Evolutionary conservation across 1,140 invertebrate species (phyloP), one percentile per base, ranked within the genome.

Genomic region (Chymomyza costata): DNA sequence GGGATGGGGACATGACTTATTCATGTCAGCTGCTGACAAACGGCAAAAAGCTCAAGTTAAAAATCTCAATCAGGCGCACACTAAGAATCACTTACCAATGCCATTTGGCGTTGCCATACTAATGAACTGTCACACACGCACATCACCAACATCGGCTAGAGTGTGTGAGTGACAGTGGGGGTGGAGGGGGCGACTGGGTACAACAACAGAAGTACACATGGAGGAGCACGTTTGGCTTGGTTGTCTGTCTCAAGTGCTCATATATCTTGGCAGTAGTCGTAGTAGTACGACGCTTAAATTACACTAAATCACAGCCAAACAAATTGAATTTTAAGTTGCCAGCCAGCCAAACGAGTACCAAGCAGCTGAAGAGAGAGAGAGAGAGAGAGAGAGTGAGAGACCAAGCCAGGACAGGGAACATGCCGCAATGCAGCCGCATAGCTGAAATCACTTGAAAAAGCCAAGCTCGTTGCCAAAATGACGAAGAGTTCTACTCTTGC

Each of bases 321-420:
- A 76, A 76, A 76, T 76, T 76, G 70, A 76, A 76, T 76, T 76
- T 76, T 78, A 78, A 76, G 69, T 76, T 76, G 71, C 52, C 70
- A 66, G 76, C 63, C 62, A 45, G 71, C 51, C 53, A 66, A 65
- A 55, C 21, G 3, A 8, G 21, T 8, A 25, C 3, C 21, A 25
- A 8, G 21, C 21, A 25, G 21, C 3, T 8, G 3, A 3, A 25
- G 21, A 8, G 8, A 8, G 21, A 25, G 21, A 3, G 3, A 25
- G 8, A 25, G 21, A 8, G 21, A 25, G 21, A 3, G 3, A 25
- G 8, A 25, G 21, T 3, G 21, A 8, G 8, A 25, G 21, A 25
- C 21, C 3, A 25, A 25, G 21, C 3, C 21, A 5, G 21, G 21
- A 8, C 3, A 25, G 21, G 21, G 21, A 25, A 8, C 3, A 8